phyloP scores from a whole-genome alignment of 2,797 vertebrate genomes.

The Tauraco hartlaubi region DNA sequence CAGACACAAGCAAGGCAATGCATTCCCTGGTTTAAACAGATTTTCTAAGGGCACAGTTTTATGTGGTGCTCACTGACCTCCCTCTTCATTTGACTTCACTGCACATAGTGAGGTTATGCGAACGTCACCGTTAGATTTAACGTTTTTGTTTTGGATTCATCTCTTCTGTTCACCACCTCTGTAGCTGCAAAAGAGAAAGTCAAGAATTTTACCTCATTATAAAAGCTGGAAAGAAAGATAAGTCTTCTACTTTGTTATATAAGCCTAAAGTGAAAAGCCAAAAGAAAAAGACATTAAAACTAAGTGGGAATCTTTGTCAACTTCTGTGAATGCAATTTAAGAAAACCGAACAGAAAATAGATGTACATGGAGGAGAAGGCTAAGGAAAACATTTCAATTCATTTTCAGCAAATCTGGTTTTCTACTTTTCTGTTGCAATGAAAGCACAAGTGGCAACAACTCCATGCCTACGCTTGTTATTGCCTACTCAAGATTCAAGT shows the following conservation, averaged over 20 bases:
- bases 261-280: not conserved
- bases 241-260: not conserved
- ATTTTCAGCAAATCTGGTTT: slow-evolving; percentile 63
- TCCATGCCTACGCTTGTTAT: slow-evolving; percentile 68
- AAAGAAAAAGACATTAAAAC: not conserved
- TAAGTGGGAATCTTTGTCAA: slow-evolving; percentile 40
- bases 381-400: slow-evolving; percentile 58
- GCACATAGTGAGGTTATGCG: not conserved
- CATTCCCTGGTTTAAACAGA: not conserved
- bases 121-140: not conserved
- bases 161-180: not conserved
- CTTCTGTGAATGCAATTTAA: slow-evolving; percentile 37
- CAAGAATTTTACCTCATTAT: not conserved
- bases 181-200: not conserved
- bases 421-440: slow-evolving; percentile 55
- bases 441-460: slow-evolving; percentile 65
- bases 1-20: not conserved
- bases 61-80: not conserved
- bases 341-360: slow-evolving; percentile 31
- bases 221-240: not conserved
- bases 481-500: slow-evolving; percentile 70
- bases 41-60: not conserved
- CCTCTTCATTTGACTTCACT: not conserved
- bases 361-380: not conserved
- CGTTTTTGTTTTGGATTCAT: not conserved